Conservation (phyloP, 2,797 vertebrate species). For the Gymnopithys bicolor region DNA sequence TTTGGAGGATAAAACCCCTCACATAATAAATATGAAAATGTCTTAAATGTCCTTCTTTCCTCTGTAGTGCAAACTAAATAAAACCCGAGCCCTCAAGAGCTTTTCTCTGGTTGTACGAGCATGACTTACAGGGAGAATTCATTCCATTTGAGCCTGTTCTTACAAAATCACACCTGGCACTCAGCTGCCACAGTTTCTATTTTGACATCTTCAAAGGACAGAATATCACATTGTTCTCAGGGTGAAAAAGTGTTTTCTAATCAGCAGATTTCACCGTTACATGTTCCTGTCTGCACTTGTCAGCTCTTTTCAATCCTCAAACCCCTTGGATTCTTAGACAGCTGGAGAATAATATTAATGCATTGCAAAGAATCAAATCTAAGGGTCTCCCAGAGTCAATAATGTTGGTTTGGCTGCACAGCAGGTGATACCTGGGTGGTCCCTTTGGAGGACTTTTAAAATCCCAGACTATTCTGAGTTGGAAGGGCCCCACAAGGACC, state of each 20-base stretch:
- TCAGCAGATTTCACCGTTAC: neutral
- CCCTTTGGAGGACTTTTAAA: neutral
- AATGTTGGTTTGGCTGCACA: neutral
- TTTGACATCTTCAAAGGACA: conserved; percentile 1
- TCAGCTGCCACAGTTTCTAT: conserved; percentile 21
- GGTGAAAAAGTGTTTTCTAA: conserved; percentile 12
- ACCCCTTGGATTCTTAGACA: neutral
- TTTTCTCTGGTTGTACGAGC: neutral
- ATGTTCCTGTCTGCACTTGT: neutral
- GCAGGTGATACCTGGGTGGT: neutral
- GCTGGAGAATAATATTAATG: neutral
- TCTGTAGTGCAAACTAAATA: neutral
- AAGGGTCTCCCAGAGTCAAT: neutral
- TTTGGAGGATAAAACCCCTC: neutral
- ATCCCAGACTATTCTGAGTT: too few species aligned
- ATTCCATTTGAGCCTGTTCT: neutral
- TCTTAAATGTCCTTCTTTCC: neutral
- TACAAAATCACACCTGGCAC: conserved; percentile 18
- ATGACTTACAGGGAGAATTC: neutral
- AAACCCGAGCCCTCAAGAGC: neutral
- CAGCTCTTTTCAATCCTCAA: neutral
- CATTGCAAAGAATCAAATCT: neutral
- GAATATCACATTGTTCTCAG: neutral
- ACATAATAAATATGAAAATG: neutral
- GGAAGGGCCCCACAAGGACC: too few species aligned